A percentile compares a stretch with the other conserved stretches of the same genome.
Evolutionary conservation across 2,797 vertebrate species (phyloP).

Genomic region (Phoeniculus purpureus): DNA sequence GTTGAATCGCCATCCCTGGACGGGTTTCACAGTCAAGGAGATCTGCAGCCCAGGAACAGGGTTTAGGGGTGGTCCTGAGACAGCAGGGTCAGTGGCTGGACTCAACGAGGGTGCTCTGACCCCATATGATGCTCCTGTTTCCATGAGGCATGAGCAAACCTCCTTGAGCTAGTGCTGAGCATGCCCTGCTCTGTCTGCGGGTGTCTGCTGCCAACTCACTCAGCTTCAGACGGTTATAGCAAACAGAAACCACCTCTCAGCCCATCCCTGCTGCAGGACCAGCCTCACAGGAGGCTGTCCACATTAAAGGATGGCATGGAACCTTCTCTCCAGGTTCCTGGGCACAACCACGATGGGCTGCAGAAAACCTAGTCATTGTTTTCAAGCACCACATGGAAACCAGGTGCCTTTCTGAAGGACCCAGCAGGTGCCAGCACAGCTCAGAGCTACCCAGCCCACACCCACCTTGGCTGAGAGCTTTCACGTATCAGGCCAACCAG

Average conservation of each 20-base stretch:
- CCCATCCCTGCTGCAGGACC: not conserved
- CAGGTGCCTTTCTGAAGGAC: not conserved
- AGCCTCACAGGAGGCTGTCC: not conserved
- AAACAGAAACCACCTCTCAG: not conserved
- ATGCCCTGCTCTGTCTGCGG: not conserved
- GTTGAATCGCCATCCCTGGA: no score
- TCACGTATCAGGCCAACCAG: not conserved
- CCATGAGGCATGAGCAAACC: not conserved
- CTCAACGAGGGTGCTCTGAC: not conserved
- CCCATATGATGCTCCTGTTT: not conserved
- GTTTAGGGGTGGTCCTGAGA: no score
- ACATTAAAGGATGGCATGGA: not conserved
- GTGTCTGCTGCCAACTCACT: not conserved
- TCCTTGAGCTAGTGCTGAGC: not conserved
- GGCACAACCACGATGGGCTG: not conserved
- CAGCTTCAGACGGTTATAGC: not conserved
- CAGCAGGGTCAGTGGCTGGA: no score
- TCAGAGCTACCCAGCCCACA: not conserved
- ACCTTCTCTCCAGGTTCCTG: not conserved
- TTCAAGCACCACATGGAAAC: not conserved
- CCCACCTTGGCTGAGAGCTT: accelerated
- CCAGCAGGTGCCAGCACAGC: not conserved
- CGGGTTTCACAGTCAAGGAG: no score
- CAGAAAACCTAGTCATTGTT: not conserved
- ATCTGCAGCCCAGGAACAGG: no score